These are phyloP conservation scores for Bubalus kerabau DNA, from an alignment of 2,113 vertebrate genomes.

Conservation along the genomic window DNA sequence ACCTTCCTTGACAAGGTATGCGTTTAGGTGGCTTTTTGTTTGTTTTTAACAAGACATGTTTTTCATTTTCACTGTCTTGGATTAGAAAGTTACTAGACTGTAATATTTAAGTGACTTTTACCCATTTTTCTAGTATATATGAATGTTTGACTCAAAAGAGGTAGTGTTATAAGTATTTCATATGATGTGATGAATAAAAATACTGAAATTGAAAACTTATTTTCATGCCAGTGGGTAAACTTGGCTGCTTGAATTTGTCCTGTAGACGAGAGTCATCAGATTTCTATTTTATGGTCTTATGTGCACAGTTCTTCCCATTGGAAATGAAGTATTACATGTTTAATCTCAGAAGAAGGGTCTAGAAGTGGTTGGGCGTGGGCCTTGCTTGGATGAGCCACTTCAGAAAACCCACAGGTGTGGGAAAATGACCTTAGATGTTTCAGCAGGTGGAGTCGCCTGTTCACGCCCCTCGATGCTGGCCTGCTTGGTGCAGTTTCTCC, in stretches of 20 bases:
- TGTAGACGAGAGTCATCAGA: background rate
- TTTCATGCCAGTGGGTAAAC: background rate
- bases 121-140: background rate
- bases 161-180: background rate
- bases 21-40: background rate
- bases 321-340: background rate
- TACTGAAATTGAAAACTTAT: background rate
- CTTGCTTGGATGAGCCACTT: background rate
- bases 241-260: background rate
- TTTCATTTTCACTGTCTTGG: background rate
- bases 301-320: background rate
- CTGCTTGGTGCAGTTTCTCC: accelerated
- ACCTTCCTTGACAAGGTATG: constrained; percentile 95
- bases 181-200: background rate
- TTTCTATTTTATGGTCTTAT: background rate
- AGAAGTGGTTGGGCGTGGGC: background rate
- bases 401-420: accelerated
- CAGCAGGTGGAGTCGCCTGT: too few species aligned
- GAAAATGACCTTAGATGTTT: background rate
- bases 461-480: background rate
- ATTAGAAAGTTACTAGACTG: background rate
- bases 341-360: background rate
- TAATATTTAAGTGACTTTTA: background rate
- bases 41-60: background rate
- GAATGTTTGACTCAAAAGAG: background rate